Conservation (phyloP, 2,113 vertebrate species). For the Myocastor coypus region DNA sequence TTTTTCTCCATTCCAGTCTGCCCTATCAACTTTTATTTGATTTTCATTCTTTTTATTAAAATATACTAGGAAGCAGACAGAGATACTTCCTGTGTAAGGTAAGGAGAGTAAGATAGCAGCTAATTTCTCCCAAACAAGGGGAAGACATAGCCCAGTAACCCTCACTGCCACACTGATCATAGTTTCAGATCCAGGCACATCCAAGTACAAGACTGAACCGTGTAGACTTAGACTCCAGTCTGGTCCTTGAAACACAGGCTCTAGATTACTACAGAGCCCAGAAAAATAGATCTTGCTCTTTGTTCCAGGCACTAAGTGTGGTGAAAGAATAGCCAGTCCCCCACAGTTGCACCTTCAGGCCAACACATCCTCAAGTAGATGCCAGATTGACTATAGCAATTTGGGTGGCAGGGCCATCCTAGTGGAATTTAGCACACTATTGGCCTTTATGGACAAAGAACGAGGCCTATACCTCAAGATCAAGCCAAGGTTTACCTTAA, state of each 20-base stretch:
- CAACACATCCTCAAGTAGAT: neutral
- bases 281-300: neutral
- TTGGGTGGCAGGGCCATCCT: neutral
- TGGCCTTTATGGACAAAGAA: neutral
- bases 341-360: neutral
- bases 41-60: constrained; percentile 37
- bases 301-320: neutral
- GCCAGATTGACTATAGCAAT: too few species aligned
- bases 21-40: constrained; percentile 17
- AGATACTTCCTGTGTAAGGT: neutral
- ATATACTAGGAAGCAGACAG: neutral
- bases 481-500: neutral
- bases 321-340: neutral
- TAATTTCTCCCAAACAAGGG: too few species aligned
- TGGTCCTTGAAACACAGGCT: neutral
- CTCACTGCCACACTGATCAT: neutral
- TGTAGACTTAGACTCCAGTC: neutral
- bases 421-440: neutral
- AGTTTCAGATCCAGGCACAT: neutral
- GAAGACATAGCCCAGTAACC: neutral
- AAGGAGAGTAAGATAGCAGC: neutral
- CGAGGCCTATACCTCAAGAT: neutral
- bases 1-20: neutral
- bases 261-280: neutral
- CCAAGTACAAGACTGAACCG: neutral